phyloP scores from a whole-genome alignment of 2,113 vertebrate species.

The Xiphophorus maculatus region DNA sequence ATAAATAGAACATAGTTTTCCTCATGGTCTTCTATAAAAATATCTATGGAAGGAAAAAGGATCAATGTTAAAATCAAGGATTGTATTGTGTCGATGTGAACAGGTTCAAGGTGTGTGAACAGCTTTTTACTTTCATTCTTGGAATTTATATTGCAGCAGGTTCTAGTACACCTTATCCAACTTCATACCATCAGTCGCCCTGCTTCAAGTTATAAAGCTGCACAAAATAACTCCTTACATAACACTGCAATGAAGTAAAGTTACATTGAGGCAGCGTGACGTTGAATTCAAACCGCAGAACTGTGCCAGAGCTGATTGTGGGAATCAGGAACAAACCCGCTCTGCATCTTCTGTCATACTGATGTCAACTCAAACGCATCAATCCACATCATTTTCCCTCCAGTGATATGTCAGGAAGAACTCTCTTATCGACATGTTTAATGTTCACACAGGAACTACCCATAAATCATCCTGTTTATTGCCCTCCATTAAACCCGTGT shows the following conservation, averaged over 20 bases:
- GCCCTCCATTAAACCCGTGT: constrained; percentile 2
- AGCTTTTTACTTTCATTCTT: background rate
- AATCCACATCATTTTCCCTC: constrained; percentile 1
- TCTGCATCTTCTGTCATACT: background rate
- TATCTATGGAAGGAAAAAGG: no score
- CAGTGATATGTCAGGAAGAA: background rate
- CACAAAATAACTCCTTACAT: constrained; percentile 43
- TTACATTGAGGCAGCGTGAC: background rate
- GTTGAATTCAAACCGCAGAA: background rate
- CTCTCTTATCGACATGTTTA: constrained; percentile 9
- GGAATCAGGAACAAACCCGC: no score
- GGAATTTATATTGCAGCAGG: constrained; percentile 1
- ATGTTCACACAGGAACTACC: background rate
- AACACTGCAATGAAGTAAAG: constrained; percentile 31
- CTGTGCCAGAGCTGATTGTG: no score
- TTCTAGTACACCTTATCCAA: constrained; percentile 38
- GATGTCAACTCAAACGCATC: background rate
- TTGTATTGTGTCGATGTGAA: no score
- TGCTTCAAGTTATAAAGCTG: constrained; percentile 16
- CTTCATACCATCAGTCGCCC: constrained; percentile 2
- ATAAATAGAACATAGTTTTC: no score
- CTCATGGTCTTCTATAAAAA: no score
- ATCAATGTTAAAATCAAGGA: no score
- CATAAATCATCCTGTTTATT: constrained; percentile 18
- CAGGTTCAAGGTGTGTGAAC: no score